phyloP scores from a whole-genome alignment of 2,888 invertebrate genomes.

The Flabesymbios commensalis region DNA sequence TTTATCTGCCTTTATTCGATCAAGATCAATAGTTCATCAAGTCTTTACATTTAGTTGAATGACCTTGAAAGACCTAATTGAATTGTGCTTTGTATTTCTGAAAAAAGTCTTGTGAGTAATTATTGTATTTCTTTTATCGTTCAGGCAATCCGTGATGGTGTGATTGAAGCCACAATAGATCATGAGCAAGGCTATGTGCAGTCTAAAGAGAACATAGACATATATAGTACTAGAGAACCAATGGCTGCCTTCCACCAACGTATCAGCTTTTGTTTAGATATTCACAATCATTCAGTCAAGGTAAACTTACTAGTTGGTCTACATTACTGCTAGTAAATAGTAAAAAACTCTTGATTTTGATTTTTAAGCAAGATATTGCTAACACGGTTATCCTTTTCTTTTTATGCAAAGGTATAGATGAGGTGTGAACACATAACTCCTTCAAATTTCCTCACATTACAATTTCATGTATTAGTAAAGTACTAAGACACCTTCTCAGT shows the following conservation, averaged over 20 bases:
- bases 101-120: too few relatives aligned
- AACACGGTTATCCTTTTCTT: background rate
- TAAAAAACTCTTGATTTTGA: background rate
- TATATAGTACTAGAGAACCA: conserved; percentile 95
- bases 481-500: too few relatives aligned
- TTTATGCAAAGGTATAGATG: background rate
- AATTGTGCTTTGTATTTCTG: too few relatives aligned
- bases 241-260: conserved; percentile 95
- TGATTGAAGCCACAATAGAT: conserved; percentile 96
- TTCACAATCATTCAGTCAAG: conserved; percentile 97
- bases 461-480: too few relatives aligned
- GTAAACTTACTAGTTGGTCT: conserved; percentile 38
- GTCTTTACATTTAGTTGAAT: too few relatives aligned
- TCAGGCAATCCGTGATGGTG: conserved; percentile 85
- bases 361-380: background rate
- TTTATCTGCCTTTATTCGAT: too few relatives aligned
- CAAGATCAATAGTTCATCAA: too few relatives aligned
- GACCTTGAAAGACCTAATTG: too few relatives aligned
- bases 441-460: background rate
- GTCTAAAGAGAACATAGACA: conserved; percentile 94
- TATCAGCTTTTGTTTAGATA: conserved; percentile 94
- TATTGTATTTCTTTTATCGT: conserved; percentile 7
- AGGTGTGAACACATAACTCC: background rate
- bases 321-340: background rate
- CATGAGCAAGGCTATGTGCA: conserved; percentile 94